Percentiles rank a stretch among this genome's conserved stretches.
These are phyloP conservation scores for Hylia prasina DNA, from an alignment of 2,113 vertebrate species.

Conservation along the genomic window DNA sequence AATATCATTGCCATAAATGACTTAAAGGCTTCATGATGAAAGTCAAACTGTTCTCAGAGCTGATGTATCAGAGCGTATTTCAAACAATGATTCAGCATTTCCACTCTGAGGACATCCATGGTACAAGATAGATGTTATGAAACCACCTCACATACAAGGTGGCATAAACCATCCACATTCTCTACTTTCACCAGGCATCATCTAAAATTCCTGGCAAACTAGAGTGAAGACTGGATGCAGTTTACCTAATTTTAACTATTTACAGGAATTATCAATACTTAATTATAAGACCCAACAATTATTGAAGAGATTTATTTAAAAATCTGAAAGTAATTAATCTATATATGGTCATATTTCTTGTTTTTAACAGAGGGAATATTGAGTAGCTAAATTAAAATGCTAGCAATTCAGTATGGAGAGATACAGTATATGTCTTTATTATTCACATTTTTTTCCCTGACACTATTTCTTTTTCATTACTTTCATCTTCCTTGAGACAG, in stretches of 20 bases:
- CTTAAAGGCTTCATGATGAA: neutral
- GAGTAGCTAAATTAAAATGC: neutral
- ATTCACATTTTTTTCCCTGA: neutral
- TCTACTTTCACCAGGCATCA: neutral
- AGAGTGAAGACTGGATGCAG: neutral
- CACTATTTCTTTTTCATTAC: neutral
- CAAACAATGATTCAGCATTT: constrained; percentile 6
- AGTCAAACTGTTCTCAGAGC: neutral
- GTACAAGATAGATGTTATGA: neutral
- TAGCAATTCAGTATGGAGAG: neutral
- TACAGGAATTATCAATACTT: neutral
- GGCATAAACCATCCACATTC: neutral
- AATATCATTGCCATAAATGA: neutral
- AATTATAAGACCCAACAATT: neutral
- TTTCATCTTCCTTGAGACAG: neutral
- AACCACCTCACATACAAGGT: neutral
- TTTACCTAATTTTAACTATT: neutral
- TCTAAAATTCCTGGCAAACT: neutral
- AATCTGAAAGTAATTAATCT: neutral
- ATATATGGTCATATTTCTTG: neutral
- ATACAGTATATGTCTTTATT: neutral
- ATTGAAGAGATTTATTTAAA: neutral
- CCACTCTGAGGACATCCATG: neutral
- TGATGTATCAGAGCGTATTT: neutral
- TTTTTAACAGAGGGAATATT: neutral